Base-by-base conservation (phyloP, 1,140 invertebrate genomes). In the Drosophila pseudoananassae region DNA sequence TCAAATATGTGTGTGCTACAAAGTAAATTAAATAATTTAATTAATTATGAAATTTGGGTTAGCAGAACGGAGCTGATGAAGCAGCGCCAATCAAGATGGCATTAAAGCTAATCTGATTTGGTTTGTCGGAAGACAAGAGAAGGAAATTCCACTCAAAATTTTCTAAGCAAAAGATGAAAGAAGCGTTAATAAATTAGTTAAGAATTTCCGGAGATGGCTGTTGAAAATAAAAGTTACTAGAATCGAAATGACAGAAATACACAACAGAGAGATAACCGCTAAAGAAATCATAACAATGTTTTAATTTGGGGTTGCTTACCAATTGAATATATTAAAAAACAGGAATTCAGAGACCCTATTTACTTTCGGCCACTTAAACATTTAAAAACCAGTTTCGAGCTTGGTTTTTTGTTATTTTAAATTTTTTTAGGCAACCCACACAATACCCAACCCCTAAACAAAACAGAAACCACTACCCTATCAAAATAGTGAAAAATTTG, bases 1-100 rank as follows among this genome's bases (percentile, higher is more conserved):
- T 46, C 47, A 73, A 73, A 63, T 75, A 65, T 51, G 59, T 51
- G 55, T 65, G 56, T 57, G 51, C 57, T 76, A 64, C 82, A 88
- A 87, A 68, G 83, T 52, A 87, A 87, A 87, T 87, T 68, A 87
- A 78, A 88, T 87, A 82, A 87, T 82, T 78, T 71, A 82, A 88
- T 87, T 88, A 87, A 87, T 88, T 87, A 88, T 76, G 76, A 71
- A 87, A 88, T 87, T 78, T 76, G 59, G 65, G 77, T 54, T 77
- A 57, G 25, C 38, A 54, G 68, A 47, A 38, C 31, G 17, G 8
- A 74, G 71, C 56, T 60, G 70, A 60, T 50, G 38, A 64, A 56
- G 58, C 51, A 52, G 60, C 51, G 43, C 69, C 70, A 87, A 87
- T 82, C 78, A 75, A 43, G 81, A 76, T 59, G 69, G 59, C 54